Percentiles rank a stretch among this genome's conserved stretches.
Evolutionary conservation across 2,113 vertebrate species (phyloP).

Genomic region (Morphnarchus princeps): DNA sequence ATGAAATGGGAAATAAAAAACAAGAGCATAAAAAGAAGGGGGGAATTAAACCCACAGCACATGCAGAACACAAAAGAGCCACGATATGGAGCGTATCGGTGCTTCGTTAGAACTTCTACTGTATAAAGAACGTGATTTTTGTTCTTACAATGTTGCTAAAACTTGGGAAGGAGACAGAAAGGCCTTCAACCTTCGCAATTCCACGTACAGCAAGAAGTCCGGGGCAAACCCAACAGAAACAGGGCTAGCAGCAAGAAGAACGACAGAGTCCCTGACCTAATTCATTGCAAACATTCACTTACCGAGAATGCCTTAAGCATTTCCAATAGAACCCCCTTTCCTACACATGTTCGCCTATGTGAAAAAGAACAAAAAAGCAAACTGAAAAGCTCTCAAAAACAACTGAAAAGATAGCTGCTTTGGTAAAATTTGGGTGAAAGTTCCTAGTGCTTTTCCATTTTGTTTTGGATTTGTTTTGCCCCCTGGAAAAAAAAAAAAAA

Average conservation of each 20-base stretch:
- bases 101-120: not conserved
- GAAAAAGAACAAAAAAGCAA: not conserved
- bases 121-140: not conserved
- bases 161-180: not conserved
- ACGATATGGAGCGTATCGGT: constrained; percentile 16
- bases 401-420: not conserved
- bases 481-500: not conserved
- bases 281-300: not conserved
- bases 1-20: not conserved
- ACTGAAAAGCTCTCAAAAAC: not conserved
- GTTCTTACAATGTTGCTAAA: not conserved
- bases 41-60: not conserved
- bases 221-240: not conserved
- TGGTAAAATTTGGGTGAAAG: not conserved
- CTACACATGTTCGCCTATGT: not conserved
- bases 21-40: not conserved
- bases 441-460: not conserved
- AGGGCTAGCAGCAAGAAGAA: not conserved
- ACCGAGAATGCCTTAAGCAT: constrained; percentile 29
- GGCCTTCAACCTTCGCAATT: not conserved
- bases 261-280: not conserved
- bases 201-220: not conserved
- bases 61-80: constrained; percentile 28
- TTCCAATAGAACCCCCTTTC: not conserved
- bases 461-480: constrained; percentile 1